A percentile compares a stretch with the other conserved stretches of the same genome.
Conservation (phyloP, 1,140 invertebrate species). For the Cydia strobilella region DNA sequence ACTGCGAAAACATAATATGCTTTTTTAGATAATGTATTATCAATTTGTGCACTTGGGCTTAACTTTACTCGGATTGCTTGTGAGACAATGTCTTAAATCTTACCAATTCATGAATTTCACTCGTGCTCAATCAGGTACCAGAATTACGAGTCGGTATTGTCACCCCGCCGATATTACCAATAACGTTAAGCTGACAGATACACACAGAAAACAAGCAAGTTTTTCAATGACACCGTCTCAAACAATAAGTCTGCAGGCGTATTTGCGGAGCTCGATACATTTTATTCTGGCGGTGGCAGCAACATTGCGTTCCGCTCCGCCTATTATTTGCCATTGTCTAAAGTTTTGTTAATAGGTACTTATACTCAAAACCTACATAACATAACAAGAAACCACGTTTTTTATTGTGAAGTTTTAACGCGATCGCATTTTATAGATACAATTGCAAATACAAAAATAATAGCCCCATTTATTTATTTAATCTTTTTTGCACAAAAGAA, state of each 20-base stretch:
- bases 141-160: background rate
- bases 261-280: slow-evolving; percentile 70
- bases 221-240: slow-evolving; percentile 59
- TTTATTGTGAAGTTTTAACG: slow-evolving; percentile 32
- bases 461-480: background rate
- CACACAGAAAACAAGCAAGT: slow-evolving; percentile 51
- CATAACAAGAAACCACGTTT: background rate
- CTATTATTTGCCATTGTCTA: slow-evolving; percentile 71
- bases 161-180: slow-evolving; percentile 6
- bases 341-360: slow-evolving; percentile 64
- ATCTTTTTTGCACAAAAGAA: too few species aligned
- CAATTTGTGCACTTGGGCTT: background rate
- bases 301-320: slow-evolving; percentile 51
- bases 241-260: slow-evolving; percentile 68
- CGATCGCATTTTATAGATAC: background rate
- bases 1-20: background rate
- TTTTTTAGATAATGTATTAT: background rate
- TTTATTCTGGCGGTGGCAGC: slow-evolving; percentile 53
- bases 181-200: slow-evolving; percentile 2
- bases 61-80: background rate
- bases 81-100: background rate
- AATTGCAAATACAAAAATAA: background rate
- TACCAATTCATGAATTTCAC: background rate
- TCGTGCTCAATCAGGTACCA: background rate
- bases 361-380: slow-evolving; percentile 57